Base-by-base conservation (phyloP, 2,888 invertebrate species). In the Branchipolynoe longqiensis region DNA sequence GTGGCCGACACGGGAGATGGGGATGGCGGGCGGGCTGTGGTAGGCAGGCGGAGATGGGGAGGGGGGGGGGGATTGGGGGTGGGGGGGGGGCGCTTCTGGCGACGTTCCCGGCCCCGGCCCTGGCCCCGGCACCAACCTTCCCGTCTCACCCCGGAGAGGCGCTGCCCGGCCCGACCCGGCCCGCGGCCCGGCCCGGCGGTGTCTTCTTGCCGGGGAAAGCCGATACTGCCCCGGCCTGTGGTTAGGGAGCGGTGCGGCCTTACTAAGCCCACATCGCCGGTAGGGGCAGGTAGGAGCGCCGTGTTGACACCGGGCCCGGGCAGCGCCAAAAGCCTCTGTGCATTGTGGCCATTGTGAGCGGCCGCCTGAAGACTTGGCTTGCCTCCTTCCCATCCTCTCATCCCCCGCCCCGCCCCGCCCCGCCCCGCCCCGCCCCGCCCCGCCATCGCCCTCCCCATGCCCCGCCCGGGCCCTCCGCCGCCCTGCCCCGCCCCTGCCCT, bases 221-320 rank as follows among this genome's bases (percentile, higher is more conserved):
- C 41, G 73, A 73, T 73, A 73, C 38, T 36, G 38, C 41, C 33
- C 38, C 38, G 73, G 41, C 41, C 25, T 38, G 38, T 73, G 73
- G 73, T 73, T 73, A 73, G 73, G 18, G 73, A 73, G n/a, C 41
- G 41, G 73, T 73, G 73, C 73, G n/a, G 40, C 12, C 41, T 73
- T 73, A 73, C 73, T 73, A 73, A 36, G 25, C 25, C 73, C 25
- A 73, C 73, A 73, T 14, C 12, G 28, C 31, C 12, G 3, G 12
- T 14, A 62, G 18, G n/a, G 25, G 28, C 31, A 28, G 3, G 12
- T 14, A 62, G 18, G 62, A 48, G 62, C 31, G 12, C 62, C 2
- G 28, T 62, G 62, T 62, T 62, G 62, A 62, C 62, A 62, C 25
- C 62, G 12, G 28, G 12, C 62, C 25, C 12, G 28, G 25, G 1